phyloP scores from a whole-genome alignment of 2,113 vertebrate genomes.

The Chaetodon trifascialis region DNA sequence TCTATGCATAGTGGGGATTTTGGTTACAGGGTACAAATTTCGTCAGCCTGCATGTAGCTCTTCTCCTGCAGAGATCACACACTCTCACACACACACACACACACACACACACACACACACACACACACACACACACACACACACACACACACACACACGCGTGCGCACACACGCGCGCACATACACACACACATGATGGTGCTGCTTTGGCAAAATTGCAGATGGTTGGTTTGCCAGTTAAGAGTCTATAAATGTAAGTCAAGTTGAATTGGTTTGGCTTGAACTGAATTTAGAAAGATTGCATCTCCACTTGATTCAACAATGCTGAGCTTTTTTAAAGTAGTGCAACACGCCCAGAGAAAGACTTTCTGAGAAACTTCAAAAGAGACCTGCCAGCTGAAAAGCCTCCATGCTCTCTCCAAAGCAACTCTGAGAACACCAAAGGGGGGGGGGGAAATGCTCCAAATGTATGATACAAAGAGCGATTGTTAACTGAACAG shows the following conservation, averaged over 20 bases:
- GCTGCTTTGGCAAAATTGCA: background rate
- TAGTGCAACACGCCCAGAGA: background rate
- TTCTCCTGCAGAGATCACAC: background rate
- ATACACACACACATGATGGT: background rate
- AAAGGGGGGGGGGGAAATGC: background rate
- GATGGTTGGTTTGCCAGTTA: background rate
- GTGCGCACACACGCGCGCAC: no score
- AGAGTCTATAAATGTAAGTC: background rate
- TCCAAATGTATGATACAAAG: background rate
- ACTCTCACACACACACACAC: background rate
- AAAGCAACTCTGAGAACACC: background rate
- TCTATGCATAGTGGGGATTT: background rate
- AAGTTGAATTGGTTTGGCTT: background rate
- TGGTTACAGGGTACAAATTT: background rate
- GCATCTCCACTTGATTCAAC: background rate
- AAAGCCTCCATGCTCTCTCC: background rate
- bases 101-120: no score
- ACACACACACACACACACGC: background rate
- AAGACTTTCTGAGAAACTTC: background rate
- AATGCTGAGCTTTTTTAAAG: background rate
- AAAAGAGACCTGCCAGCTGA: slow-evolving; percentile 2
- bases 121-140: background rate
- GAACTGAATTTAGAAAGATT: background rate
- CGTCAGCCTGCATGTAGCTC: background rate
- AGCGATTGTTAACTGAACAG: background rate